phyloP scores from a whole-genome alignment of 2,888 invertebrate genomes.

The Catocala sponsa region DNA sequence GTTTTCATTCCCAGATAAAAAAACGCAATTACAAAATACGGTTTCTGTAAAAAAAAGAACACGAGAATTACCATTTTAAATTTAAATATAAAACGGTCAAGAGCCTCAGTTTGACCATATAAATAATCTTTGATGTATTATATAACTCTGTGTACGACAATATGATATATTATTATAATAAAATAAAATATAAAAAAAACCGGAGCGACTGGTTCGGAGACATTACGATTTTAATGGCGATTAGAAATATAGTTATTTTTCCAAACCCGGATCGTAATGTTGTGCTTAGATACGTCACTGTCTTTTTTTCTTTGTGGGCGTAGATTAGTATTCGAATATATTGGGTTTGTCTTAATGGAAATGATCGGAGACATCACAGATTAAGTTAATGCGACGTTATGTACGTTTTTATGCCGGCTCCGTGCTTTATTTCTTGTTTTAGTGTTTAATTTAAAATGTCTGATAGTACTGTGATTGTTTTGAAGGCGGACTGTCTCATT shows the following conservation, averaged over 20 bases:
- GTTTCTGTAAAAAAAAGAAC: constrained; percentile 49
- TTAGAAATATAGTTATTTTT: constrained; percentile 77
- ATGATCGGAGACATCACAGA: constrained; percentile 63
- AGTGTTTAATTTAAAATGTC: constrained; percentile 31
- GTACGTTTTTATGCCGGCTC: constrained; percentile 44
- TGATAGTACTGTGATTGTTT: constrained; percentile 44
- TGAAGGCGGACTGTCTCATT: constrained; percentile 22
- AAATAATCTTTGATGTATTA: constrained; percentile 81
- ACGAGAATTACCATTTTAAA: constrained; percentile 43
- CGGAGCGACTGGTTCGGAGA: constrained; percentile 66
- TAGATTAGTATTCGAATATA: constrained; percentile 68
- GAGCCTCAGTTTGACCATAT: constrained; percentile 74
- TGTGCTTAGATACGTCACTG: constrained; percentile 66
- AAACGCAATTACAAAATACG: constrained; percentile 22
- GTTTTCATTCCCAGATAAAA: constrained; percentile 18
- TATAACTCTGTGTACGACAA: constrained; percentile 74
- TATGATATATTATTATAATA: constrained; percentile 77
- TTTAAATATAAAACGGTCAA: constrained; percentile 67
- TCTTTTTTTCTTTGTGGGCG: constrained; percentile 67
- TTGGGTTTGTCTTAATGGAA: constrained; percentile 68
- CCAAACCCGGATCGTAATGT: constrained; percentile 57
- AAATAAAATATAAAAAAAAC: constrained; percentile 39
- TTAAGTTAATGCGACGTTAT: constrained; percentile 53
- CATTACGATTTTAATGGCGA: constrained; percentile 77
- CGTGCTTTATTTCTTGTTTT: constrained; percentile 47